Evolutionary conservation across 2,113 vertebrate genomes (phyloP).

Genomic region (Cairina moschata): DNA sequence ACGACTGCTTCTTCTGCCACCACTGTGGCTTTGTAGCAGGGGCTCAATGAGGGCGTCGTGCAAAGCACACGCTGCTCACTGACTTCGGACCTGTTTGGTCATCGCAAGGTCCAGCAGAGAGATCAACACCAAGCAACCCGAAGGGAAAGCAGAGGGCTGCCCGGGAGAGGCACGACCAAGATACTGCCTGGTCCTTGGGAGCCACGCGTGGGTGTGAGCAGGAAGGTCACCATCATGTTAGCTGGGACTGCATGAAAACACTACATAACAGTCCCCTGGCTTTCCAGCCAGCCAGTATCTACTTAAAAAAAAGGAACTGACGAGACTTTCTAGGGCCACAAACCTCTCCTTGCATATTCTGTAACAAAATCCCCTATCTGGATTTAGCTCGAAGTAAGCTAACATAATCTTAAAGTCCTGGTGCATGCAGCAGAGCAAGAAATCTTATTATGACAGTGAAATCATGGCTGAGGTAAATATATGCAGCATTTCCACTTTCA

Average conservation of each 20-base stretch:
- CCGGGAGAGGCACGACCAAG: neutral
- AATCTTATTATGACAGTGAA: conserved; percentile 41
- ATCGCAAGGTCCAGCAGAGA: neutral
- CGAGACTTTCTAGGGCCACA: conserved; percentile 23
- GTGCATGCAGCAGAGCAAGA: conserved; percentile 35
- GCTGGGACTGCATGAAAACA: neutral
- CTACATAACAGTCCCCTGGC: neutral
- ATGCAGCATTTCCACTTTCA: neutral
- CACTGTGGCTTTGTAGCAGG: neutral
- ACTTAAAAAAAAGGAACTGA: neutral
- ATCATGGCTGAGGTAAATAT: conserved; percentile 32
- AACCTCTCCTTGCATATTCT: conserved; percentile 44
- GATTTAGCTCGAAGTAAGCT: conserved; percentile 46
- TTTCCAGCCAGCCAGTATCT: neutral
- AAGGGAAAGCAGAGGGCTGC: neutral
- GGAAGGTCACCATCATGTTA: neutral
- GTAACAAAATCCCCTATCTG: conserved; percentile 11
- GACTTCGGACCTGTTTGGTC: neutral
- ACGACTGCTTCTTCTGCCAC: neutral
- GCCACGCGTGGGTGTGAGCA: neutral
- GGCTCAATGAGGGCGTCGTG: accelerated
- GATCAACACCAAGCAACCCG: neutral
- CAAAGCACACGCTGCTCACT: accelerated
- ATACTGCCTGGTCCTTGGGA: neutral
- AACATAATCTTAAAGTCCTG: conserved; percentile 54